A percentile compares a stretch with the other conserved stretches of the same genome.
Evolutionary conservation across 2,888 invertebrate species (phyloP).

Genomic region (Harpalus rufipes): DNA sequence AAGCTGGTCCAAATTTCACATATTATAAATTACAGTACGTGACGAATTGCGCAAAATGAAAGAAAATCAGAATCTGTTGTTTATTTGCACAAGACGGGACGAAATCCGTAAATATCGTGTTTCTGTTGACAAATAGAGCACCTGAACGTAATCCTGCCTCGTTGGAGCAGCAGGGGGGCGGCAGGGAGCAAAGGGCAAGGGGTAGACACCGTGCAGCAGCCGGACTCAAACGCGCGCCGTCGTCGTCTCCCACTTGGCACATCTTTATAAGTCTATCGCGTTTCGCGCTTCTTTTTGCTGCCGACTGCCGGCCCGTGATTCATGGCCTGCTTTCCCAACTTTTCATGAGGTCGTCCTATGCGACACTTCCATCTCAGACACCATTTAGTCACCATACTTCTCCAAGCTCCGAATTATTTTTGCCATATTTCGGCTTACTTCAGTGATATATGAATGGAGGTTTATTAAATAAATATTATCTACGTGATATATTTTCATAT

Average conservation of each 20-base stretch:
- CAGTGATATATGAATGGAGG: background rate
- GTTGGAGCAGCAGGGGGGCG: background rate
- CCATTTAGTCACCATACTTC: constrained; percentile 5
- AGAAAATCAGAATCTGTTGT: constrained; percentile 31
- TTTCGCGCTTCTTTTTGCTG: constrained; percentile 49
- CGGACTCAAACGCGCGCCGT: background rate
- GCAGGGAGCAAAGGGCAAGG: background rate
- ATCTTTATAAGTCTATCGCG: constrained; percentile 62
- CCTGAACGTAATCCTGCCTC: constrained; percentile 43
- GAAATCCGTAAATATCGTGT: constrained; percentile 49
- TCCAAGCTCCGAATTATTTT: constrained; percentile 12
- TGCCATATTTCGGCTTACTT: constrained; percentile 2
- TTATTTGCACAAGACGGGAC: background rate
- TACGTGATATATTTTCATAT: background rate
- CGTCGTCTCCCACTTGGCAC: constrained; percentile 46
- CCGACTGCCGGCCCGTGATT: constrained; percentile 39
- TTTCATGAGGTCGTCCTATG: constrained; percentile 62
- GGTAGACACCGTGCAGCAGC: background rate
- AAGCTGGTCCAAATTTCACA: background rate
- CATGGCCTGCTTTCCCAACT: constrained; percentile 58
- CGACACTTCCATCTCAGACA: constrained; percentile 40
- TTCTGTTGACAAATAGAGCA: constrained; percentile 56
- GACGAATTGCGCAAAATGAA: background rate
- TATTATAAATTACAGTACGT: background rate
- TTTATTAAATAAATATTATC: constrained; percentile 7